Base-by-base conservation (phyloP, 2,113 vertebrate genomes). In the Clarias gariepinus region DNA sequence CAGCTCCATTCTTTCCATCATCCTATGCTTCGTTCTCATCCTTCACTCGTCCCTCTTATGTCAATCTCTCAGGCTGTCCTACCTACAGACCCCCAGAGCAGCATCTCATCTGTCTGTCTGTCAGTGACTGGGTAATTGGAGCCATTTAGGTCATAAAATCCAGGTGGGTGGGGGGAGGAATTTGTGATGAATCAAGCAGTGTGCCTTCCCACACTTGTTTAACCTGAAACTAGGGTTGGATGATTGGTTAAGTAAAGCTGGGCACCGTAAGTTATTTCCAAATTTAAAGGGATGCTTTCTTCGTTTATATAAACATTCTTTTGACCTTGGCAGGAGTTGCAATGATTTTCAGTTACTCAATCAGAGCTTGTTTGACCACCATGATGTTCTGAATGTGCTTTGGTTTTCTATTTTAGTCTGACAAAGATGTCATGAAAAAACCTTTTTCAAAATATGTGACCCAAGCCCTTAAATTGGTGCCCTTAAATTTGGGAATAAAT, bases 61-160 rank as follows among this genome's bases (percentile, higher is more conserved):
- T 57, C 41, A 78, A 66, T 85, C 77, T 81, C 71, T 55, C 47
- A 41, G 80, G 80, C 80, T 77, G 78, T 64, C 85, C 82, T 86
- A 82, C 86, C 89, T 91, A 87, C 88, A 90, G 92, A 93, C 94
- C 91, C 92, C 91, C 63, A 79, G 92, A 94, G 93, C 94, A 94
- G 91, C 90, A 93, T 82, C 91, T 90, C 94, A 86, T 93, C 91
- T 93, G 93, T 95, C 90, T 93, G 92, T 96, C 96, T 96, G 95
- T 96, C 95, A 96, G 88, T 96, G 94, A 81, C 90, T 94, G 93
- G 92, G 92, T 96, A 96, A 96, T 96, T 94, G 96, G 94, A 92
- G 88, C 92, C 90, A 93, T 95, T 95, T 94, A 95, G 92, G 95
- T 94, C 95, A 96, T 91, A 92, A 92, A 95, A 95, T 94, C 93